Evolutionary conservation across 2,797 vertebrate genomes (phyloP), one percentile per base, ranked within the genome.

Genomic region (Danio albolineatus): DNA sequence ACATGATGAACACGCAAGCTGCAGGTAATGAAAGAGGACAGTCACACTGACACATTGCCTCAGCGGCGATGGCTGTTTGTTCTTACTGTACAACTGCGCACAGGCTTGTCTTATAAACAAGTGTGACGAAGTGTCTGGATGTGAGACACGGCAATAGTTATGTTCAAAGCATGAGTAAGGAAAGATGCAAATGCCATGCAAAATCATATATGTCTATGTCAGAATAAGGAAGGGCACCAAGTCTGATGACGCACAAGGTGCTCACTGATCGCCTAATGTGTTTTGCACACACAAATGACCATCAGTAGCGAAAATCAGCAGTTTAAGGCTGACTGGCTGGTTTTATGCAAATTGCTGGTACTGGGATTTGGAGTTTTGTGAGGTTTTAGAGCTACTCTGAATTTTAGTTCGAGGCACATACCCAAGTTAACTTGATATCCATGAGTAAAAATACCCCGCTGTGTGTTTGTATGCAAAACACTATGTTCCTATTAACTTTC

Each of bases 11-110:
- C 73, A 17, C n/a, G 10, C 54, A 54, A n/a, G 59, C 10, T 10
- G 48, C 1, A 6, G 48, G 38, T 76, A 76, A 65, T 76, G 49
- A 76, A 38, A 75, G 73, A 17, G 44, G 7, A 56, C 19, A 67
- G n/a, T 69, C 43, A 16, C 14, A 39, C 2, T 61, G 66, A 70
- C 76, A 67, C 62, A 49, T 36, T 10, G 28, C 10, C 28, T 59
- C 43, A 56, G 48, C 48, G 48, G 48, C 2, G 1, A 69, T 19
- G n/a, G 77, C 16, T 2, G 6, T 9, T 67, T 19, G 0, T 49
- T 19, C 64, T 59, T 66, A 44, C 39, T 65, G 48, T 59, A 48
- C 41, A 59, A 41, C 2, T 36, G 46, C 16, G 19, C 28, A 74
- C 9, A 74, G 41, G 17, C 19, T 16, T 21, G 10, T 43, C 46